Conservation (phyloP, 2,888 invertebrate species). For the Macaria notata region DNA sequence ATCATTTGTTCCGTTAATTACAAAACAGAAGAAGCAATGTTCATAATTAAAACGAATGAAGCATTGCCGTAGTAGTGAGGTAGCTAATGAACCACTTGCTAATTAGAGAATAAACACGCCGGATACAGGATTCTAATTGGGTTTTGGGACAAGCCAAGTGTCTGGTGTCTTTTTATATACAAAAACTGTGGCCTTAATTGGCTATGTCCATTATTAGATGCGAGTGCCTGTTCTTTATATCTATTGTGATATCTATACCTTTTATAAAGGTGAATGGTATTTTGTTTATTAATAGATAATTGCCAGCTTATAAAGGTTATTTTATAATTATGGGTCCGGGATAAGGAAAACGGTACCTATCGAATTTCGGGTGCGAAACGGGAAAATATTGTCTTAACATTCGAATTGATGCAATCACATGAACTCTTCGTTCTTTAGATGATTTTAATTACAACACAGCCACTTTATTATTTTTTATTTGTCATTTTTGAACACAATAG, state of each 20-base stretch:
- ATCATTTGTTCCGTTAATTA: conserved; percentile 68
- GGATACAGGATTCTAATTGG: conserved; percentile 78
- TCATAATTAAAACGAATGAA: conserved; percentile 80
- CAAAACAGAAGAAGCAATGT: conserved; percentile 56
- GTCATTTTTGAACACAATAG: no score
- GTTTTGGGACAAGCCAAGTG: conserved; percentile 69
- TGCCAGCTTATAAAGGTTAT: no score
- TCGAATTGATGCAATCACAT: no score
- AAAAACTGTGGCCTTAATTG: conserved; percentile 29
- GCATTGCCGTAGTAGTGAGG: conserved; percentile 71
- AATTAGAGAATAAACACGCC: conserved; percentile 79
- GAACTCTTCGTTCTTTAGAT: no score
- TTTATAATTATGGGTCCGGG: no score
- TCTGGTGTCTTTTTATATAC: conserved; percentile 42
- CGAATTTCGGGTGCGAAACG: no score
- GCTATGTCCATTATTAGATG: conserved; percentile 22
- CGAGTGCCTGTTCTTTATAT: background rate
- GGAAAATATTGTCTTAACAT: no score
- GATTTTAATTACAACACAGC: no score
- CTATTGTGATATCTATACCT: background rate
- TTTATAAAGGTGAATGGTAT: no score
- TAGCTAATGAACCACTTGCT: conserved; percentile 77
- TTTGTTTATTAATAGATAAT: background rate
- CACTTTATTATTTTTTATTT: no score
- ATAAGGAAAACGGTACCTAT: no score